Base-by-base conservation (phyloP, 2,797 vertebrate species). In the Phylloscopus collybita region DNA sequence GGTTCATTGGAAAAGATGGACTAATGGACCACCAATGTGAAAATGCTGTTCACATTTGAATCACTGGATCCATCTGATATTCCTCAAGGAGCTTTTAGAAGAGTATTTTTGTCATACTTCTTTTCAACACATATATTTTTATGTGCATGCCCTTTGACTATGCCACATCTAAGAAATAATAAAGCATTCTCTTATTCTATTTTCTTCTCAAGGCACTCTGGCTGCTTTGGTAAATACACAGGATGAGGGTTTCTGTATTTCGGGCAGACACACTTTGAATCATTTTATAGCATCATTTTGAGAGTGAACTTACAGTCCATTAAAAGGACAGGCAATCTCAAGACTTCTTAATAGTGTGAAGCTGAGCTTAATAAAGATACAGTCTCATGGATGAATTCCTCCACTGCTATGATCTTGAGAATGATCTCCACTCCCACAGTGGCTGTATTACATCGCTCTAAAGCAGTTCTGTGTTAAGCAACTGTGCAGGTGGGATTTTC, bases 11-110 rank as follows among this genome's bases (percentile, higher is more conserved):
- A 88, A 90, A 71, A 95, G 78, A 91, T 94, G 85, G 69, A 84
- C 80, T 97, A 97, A 96, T 92, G 82, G 95, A 70, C 53, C 57
- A 90, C 94, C 87, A 83, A 79, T 57, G 50, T 80, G 88, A 95
- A 93, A 95, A 95, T 17, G 47, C 23, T 95, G 91, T 47, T 96
- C 90, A 57, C n/a, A 82, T 96, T 32, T 94, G 72, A 96, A 93
- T 75, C 27, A 44, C 64, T 54, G 54, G 23, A 75, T 94, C 49
- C 59, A 83, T 83, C 87, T 90, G 83, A 50, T 92, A 85, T 84
- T 95, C 75, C 71, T 84, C 29, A 70, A 80, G 73, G 94, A 96
- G 61, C 80, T 96, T 75, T 86, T 71, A 93, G 64, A 81, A 50
- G 60, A 83, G 89, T 49, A 90, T 71, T 88, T 91, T 74, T 89